Evolutionary conservation across 2,113 vertebrate species (phyloP).

Genomic region (Anas platyrhynchos): DNA sequence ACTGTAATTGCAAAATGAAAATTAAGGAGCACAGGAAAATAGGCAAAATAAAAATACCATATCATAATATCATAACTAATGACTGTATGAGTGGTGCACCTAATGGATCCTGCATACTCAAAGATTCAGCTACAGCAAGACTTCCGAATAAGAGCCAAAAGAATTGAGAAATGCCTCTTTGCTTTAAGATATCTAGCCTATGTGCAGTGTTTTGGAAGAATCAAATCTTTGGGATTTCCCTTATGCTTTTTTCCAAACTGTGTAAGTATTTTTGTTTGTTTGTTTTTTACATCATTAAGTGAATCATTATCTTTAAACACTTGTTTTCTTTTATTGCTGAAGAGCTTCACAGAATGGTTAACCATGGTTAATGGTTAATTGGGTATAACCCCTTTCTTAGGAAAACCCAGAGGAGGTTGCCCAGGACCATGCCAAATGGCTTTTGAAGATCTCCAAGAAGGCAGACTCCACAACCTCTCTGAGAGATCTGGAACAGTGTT

Average conservation of each 20-base stretch:
- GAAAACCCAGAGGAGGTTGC: not conserved
- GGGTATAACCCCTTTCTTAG: not conserved
- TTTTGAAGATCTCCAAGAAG: not conserved
- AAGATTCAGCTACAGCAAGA: not conserved
- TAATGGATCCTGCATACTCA: not conserved
- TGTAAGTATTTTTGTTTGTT: not conserved
- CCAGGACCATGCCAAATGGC: not conserved
- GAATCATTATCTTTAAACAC: not conserved
- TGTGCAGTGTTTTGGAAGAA: not conserved
- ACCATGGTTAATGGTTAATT: no score
- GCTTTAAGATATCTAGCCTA: not conserved
- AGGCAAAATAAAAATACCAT: not conserved
- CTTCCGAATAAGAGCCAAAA: not conserved
- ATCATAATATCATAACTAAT: slow-evolving; percentile 1
- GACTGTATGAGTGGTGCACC: not conserved
- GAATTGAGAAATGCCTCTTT: not conserved
- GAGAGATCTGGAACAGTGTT: no score
- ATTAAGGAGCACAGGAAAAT: not conserved
- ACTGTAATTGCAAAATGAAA: slow-evolving; percentile 1
- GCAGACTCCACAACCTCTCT: not conserved
- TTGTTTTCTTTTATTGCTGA: not conserved
- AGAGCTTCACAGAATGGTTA: not conserved
- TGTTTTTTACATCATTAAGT: not conserved
- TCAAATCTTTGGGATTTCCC: not conserved
- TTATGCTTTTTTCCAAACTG: not conserved